Evolutionary conservation across 2,888 invertebrate genomes (phyloP).

Genomic region (Cylindroiulus punctatus): DNA sequence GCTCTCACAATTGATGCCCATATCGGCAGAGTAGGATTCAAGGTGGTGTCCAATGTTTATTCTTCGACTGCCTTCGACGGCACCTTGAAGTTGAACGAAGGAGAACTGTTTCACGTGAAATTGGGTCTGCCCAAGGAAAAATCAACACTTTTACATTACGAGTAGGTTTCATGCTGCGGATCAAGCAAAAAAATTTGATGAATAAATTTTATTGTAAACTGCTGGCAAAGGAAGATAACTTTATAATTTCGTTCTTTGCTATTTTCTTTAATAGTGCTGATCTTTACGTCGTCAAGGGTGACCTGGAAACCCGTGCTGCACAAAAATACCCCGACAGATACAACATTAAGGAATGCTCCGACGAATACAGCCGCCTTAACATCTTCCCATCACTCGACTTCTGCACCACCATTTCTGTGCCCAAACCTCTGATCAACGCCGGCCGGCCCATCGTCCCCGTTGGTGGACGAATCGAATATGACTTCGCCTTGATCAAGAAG

Average conservation of each 20-base stretch:
- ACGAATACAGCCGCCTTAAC: neutral
- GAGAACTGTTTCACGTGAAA: conserved; percentile 75
- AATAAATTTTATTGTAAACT: neutral
- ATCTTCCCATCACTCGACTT: conserved; percentile 31
- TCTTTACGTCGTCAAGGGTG: conserved; percentile 24
- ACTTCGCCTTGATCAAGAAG: conserved; percentile 48
- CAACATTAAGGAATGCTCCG: conserved; percentile 51
- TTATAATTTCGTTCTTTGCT: neutral
- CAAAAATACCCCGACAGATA: conserved; percentile 33
- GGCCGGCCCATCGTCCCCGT: conserved; percentile 2
- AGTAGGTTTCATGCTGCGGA: conserved; percentile 35
- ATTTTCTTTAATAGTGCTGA: conserved; percentile 36
- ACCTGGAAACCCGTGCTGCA: conserved; percentile 17
- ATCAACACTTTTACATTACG: conserved; percentile 83
- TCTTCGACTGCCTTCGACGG: conserved; percentile 84
- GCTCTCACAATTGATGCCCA: conserved; percentile 86
- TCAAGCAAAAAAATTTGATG: too few species aligned
- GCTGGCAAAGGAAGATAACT: too few species aligned
- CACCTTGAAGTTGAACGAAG: conserved; percentile 76
- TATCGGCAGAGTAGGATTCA: conserved; percentile 81
- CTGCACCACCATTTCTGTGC: conserved; percentile 40
- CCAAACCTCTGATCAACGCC: conserved; percentile 51
- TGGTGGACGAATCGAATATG: conserved; percentile 9
- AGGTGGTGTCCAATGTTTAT: conserved; percentile 83
- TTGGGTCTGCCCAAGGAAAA: conserved; percentile 84